Conservation (phyloP, 2,113 vertebrate species). For the Fulica atra region DNA sequence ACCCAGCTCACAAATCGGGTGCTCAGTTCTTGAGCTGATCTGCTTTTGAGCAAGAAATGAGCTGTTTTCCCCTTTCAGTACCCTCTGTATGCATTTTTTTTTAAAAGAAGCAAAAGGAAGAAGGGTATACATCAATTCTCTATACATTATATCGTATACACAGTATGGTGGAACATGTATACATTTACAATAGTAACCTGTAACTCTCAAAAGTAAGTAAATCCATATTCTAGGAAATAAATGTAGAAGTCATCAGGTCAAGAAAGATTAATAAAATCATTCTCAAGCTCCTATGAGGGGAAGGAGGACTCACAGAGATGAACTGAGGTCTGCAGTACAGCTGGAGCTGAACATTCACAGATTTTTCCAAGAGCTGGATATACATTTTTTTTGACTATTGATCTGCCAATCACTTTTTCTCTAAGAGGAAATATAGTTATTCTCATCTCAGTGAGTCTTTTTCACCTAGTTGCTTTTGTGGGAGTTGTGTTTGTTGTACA, state of each 20-base stretch:
- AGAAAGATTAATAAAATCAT: neutral
- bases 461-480: neutral
- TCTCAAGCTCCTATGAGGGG: neutral
- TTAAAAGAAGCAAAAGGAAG: neutral
- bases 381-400: neutral
- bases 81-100: neutral
- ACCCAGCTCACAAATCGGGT: neutral
- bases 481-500: neutral
- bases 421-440: neutral
- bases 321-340: neutral
- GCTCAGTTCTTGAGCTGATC: neutral
- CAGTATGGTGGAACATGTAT: neutral
- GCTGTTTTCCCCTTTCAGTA: neutral
- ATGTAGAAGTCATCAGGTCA: neutral
- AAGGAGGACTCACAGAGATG: neutral
- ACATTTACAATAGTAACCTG: neutral
- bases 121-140: neutral
- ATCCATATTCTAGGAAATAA: neutral
- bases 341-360: neutral
- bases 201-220: neutral
- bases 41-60: neutral
- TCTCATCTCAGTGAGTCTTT: neutral
- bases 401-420: constrained; percentile 25
- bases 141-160: neutral
- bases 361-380: neutral